Evolutionary conservation across 2,113 vertebrate species (phyloP), one percentile per base, ranked within the genome.

Genomic region (Lathamus discolor): DNA sequence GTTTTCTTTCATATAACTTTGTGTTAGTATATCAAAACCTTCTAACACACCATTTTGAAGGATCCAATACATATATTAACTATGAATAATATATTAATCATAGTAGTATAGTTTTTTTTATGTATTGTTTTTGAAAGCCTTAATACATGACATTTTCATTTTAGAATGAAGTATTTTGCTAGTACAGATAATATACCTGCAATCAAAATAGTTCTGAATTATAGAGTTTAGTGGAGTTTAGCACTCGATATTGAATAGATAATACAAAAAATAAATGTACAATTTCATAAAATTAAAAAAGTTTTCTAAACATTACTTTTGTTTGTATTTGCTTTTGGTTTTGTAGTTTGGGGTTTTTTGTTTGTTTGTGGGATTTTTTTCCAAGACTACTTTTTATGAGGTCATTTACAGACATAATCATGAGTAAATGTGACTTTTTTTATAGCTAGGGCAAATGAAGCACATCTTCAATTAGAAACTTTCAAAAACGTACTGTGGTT

Each of bases 401-500:
- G 95, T 93, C 96, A 96, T 98, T 98, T 98, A 83, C 95, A 97
- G 96, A 94, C 91, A 97, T 97, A 97, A 98, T 98, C 95, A 96
- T 95, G 97, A 98, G 85, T 92, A 97, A 98, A 97, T 98, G 97
- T 94, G 92, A 57, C 70, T 93, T 95, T 92, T 97, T 98, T 97
- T 97, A 98, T 96, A 97, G 96, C 75, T 91, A 91, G 93, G 81
- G 96, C 93, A 98, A 98, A 98, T 98, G 98, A 98, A 98, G 97
- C 98, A 97, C 98, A 92, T 94, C 97, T 98, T 98, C 98, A 98
- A 98, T 98, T 98, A 98, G 97, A 98, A 98, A 96, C 96, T 98
- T 98, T 95, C 96, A 97, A 98, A 98, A 97, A 98, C 97, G 97
- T 93, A 94, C 95, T 97, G 92, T 95, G 98, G 93, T 97, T 97